Evolutionary conservation across 2,113 vertebrate genomes (phyloP).

Genomic region (human (Homo sapiens)): GRCh38 chr19:34399001-34399500

Average conservation of each 20-base stretch:
- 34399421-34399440: background rate
- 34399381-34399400: background rate
- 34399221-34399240: conserved; percentile 97
- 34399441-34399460: background rate
- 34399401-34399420: background rate
- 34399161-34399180: background rate
- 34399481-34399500: background rate
- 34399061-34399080: background rate
- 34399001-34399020: background rate
- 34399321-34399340: conserved; percentile 96
- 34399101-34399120: background rate
- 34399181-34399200: background rate
- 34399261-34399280: conserved; percentile 91
- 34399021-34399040: background rate
- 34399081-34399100: background rate
- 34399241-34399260: conserved; percentile 96
- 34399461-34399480: background rate
- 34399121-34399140: background rate
- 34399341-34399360: background rate
- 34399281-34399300: conserved; percentile 88
- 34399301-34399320: conserved; percentile 88
- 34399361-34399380: background rate
- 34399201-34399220: conserved; percentile 94
- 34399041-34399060: background rate
- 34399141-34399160: background rate